Conservation (phyloP, 2,113 vertebrate species). For the Chaenocephalus aceratus region DNA sequence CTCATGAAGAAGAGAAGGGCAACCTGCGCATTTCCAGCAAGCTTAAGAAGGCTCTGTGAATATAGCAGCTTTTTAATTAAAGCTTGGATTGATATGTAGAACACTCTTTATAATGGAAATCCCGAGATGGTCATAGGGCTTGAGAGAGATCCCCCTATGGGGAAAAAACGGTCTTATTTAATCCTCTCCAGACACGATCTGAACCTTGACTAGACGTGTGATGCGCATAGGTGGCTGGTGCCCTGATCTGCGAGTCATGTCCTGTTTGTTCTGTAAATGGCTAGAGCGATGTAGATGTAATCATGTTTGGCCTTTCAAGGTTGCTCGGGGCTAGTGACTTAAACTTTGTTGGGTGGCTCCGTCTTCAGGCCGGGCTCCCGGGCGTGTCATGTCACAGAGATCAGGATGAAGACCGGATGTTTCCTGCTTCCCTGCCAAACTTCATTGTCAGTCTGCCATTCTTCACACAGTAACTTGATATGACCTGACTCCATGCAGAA, state of each 20-base stretch:
- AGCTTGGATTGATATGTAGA: constrained; percentile 87
- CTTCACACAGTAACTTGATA: constrained; percentile 60
- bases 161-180: not conserved
- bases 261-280: constrained; percentile 52
- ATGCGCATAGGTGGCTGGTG: constrained; percentile 34
- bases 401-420: constrained; percentile 68
- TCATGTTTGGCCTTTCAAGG: constrained; percentile 69
- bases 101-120: constrained; percentile 87
- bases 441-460: constrained; percentile 56
- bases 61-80: constrained; percentile 89
- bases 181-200: constrained; percentile 3
- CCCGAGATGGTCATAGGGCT: constrained; percentile 52
- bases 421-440: constrained; percentile 70
- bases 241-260: constrained; percentile 34
- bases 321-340: constrained; percentile 43
- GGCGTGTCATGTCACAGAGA: constrained; percentile 66
- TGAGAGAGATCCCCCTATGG: constrained; percentile 49
- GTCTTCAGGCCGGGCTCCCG: constrained; percentile 56
- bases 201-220: constrained; percentile 24
- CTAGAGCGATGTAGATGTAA: constrained; percentile 33
- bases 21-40: constrained; percentile 66
- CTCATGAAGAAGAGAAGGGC: constrained; percentile 63
- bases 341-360: constrained; percentile 29
- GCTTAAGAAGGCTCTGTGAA: constrained; percentile 78
- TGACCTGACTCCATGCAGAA: constrained; percentile 61